Percentiles rank a stretch among this genome's conserved stretches.
Conservation (phyloP, 2,113 vertebrate genomes). For the Sylvietta virens region DNA sequence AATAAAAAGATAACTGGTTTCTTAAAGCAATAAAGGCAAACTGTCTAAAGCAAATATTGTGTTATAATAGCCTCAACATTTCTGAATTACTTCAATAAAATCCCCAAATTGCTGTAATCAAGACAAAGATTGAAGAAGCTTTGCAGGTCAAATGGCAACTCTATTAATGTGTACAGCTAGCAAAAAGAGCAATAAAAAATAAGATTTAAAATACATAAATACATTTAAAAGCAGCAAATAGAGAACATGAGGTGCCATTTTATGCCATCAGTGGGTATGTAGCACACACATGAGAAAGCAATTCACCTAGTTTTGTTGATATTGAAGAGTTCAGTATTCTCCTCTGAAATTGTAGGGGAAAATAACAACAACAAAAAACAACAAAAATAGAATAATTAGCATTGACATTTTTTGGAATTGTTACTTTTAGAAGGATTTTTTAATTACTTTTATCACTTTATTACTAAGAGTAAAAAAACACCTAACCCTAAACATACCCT, state of each 20-base stretch:
- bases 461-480: not conserved
- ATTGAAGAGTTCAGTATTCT: not conserved
- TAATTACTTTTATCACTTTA: not conserved
- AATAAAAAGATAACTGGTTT: not conserved
- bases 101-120: not conserved
- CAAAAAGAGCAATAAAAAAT: not conserved
- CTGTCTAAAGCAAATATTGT: not conserved
- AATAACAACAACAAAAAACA: not conserved
- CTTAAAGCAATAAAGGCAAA: conserved; percentile 4
- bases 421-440: not conserved
- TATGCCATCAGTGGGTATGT: not conserved
- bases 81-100: conserved; percentile 34
- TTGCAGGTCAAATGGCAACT: conserved; percentile 2
- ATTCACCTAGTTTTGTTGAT: not conserved
- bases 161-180: not conserved
- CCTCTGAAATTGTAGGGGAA: not conserved
- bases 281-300: not conserved
- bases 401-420: rapidly evolving
- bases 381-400: not conserved
- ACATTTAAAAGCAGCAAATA: not conserved
- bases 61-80: not conserved
- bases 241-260: not conserved
- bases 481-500: rapidly evolving
- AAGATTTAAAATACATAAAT: not conserved
- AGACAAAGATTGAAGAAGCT: not conserved